phyloP scores from a whole-genome alignment of 2,113 vertebrate species.

The Ancistrus triradiatus region DNA sequence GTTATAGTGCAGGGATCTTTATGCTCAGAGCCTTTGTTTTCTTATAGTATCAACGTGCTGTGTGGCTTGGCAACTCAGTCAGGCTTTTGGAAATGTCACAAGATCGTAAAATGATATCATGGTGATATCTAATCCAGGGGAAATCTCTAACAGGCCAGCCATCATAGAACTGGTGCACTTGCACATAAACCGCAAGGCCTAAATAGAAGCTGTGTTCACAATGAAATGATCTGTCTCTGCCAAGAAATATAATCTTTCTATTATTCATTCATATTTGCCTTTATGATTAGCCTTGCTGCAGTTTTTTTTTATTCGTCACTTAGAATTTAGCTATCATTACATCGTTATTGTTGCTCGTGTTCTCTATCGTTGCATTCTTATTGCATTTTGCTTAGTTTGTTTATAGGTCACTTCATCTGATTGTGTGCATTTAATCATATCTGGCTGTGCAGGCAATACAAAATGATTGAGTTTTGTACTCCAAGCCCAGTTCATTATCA shows the following conservation, averaged over 20 bases:
- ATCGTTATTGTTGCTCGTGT: no score
- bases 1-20: slow-evolving; percentile 6
- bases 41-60: slow-evolving; percentile 12
- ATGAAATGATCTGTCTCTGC: neutral
- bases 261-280: neutral
- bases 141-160: slow-evolving; percentile 1
- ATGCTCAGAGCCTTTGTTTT: slow-evolving; percentile 22
- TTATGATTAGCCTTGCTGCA: neutral
- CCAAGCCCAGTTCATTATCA: neutral
- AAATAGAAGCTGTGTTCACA: slow-evolving; percentile 11
- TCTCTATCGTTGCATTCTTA: no score
- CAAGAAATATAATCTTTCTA: slow-evolving; percentile 6
- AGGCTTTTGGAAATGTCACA: slow-evolving; percentile 16
- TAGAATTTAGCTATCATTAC: neutral
- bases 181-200: slow-evolving; percentile 3
- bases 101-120: slow-evolving; percentile 27
- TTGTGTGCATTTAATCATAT: neutral
- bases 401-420: neutral
- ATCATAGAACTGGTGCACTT: slow-evolving; percentile 22
- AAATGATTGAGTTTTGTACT: slow-evolving; percentile 11
- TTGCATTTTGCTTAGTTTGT: neutral
- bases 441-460: neutral
- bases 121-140: slow-evolving; percentile 13
- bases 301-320: neutral
- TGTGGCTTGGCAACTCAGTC: slow-evolving; percentile 29